A percentile compares a stretch with the other conserved stretches of the same genome.
Conservation (phyloP, 2,797 vertebrate genomes). For the Benthosema pterotum region DNA sequence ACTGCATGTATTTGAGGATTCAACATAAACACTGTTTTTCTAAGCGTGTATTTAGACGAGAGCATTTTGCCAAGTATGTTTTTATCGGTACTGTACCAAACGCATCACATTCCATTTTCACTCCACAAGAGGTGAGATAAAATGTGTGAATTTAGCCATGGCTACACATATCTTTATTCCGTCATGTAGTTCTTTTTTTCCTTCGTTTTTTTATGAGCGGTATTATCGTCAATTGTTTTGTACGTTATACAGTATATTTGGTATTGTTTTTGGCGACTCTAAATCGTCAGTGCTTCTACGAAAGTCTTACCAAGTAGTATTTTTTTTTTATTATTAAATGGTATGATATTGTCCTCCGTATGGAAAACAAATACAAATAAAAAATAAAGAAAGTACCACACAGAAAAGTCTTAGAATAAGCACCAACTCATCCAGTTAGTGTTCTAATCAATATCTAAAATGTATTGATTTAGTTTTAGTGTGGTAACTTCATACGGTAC, state of each 20-base stretch:
- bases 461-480: slow-evolving; percentile 67
- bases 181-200: slow-evolving; percentile 48
- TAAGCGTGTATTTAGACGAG: slow-evolving; percentile 56
- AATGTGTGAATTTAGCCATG: slow-evolving; percentile 41
- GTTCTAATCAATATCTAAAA: slow-evolving; percentile 63
- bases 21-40: slow-evolving; percentile 72
- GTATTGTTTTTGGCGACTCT: slow-evolving; percentile 70
- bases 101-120: slow-evolving; percentile 36
- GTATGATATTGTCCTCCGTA: slow-evolving; percentile 43
- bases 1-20: slow-evolving; percentile 82
- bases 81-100: slow-evolving; percentile 44
- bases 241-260: slow-evolving; percentile 70
- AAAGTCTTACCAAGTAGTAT: slow-evolving; percentile 70
- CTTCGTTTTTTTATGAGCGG: slow-evolving; percentile 2
- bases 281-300: slow-evolving; percentile 66
- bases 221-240: slow-evolving; percentile 62
- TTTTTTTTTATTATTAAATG: slow-evolving; percentile 62
- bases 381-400: slow-evolving; percentile 50
- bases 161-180: slow-evolving; percentile 59
- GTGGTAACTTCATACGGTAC: slow-evolving; percentile 61
- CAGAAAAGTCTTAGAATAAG: slow-evolving; percentile 52
- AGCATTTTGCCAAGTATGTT: slow-evolving; percentile 60
- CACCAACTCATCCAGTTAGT: slow-evolving; percentile 21
- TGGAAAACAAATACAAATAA: too few relatives aligned
- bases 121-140: slow-evolving; percentile 54